Evolutionary conservation across 2,797 vertebrate genomes (phyloP), one percentile per base, ranked within the genome.

Genomic region (Malacoctenus gilli): DNA sequence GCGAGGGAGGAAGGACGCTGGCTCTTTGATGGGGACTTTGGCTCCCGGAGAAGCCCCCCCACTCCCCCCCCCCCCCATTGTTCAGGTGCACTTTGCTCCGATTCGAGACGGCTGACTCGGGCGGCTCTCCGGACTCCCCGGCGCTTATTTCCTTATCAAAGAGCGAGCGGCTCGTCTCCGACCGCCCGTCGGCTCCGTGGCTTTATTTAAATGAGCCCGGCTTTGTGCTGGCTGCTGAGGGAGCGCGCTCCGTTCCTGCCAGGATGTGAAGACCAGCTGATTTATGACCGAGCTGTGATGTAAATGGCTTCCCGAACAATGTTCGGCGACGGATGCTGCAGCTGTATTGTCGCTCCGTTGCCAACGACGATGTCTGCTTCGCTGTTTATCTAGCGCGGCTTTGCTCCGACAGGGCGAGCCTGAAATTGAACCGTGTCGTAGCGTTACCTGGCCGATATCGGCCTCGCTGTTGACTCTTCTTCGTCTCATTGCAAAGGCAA

Each of bases 71-170:
- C n/a, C 72, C 63, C 67, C 79, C 64, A 59, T 72, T 67, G 43
- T 76, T 49, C 58, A 60, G 60, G 56, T 76, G 50, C 54, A 67
- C 75, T 58, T 59, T 64, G 54, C 23, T 59, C 64, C 21, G 23
- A 59, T 48, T 43, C 67, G 42, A 82, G 79, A 75, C 4, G 16
- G 80, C 76, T 77, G 82, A 80, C 59, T 79, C 23, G 60, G 74
- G 44, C 46, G 2, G 35, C 52, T 66, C 54, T 68, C 54, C 59
- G 42, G 55, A 68, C 32, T 54, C 64, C 58, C 20, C 3, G 11
- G 44, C 23, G 21, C 56, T 75, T 78, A 68, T 83, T 79, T 75
- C 61, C 70, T 80, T 60, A 73, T 84, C 70, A 75, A 79, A 79
- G 72, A 49, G 71, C n/a, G n/a, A 32, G 50, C 46, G 39, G 65